These are phyloP conservation scores for Neoaliturus tenellus DNA, from an alignment of 2,888 invertebrate species.

Conservation along the genomic window DNA sequence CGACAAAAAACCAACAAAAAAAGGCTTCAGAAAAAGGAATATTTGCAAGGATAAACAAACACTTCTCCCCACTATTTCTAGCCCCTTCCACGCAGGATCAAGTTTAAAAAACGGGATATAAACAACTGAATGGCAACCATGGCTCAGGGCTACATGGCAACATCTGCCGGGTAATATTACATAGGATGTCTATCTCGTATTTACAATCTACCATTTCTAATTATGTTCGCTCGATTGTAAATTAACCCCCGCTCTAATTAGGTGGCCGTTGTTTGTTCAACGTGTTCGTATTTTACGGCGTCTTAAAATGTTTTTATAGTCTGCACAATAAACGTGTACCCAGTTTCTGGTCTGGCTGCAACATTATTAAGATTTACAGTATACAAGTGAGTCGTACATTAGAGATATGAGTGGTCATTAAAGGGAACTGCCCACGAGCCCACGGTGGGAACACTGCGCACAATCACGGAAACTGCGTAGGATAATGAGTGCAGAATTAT, in stretches of 20 bases:
- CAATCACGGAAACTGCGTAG: not conserved
- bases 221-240: not conserved
- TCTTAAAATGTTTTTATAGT: conserved; percentile 11
- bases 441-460: not conserved
- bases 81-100: no score
- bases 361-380: conserved; percentile 12
- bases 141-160: no score
- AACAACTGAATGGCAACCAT: no score
- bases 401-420: not conserved
- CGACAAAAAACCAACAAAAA: no score
- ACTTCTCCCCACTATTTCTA: no score
- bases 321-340: not conserved
- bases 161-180: not conserved
- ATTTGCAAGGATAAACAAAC: no score
- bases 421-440: not conserved
- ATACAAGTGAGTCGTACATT: not conserved
- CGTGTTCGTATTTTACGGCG: not conserved
- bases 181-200: not conserved
- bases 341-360: not conserved
- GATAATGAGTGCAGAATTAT: not conserved
- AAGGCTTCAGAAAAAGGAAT: no score
- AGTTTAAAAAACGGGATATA: no score
- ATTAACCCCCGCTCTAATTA: not conserved
- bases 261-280: not conserved
- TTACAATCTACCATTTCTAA: not conserved